Base-by-base conservation (phyloP, 2,113 vertebrate genomes). In the Piaya cayana region DNA sequence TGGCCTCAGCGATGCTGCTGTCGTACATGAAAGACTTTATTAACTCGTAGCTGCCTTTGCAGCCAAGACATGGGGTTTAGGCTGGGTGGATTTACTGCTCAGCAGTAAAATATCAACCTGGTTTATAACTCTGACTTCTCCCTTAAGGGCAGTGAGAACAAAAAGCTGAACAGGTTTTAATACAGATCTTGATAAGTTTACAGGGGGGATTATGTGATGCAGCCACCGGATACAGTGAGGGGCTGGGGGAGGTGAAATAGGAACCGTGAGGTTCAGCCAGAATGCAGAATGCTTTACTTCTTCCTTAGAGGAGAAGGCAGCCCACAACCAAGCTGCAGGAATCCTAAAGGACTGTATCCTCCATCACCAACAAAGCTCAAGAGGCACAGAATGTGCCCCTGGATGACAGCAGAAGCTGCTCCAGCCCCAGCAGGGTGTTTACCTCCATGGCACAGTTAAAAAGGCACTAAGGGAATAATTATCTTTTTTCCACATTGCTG, bases 361-460 rank as follows among this genome's bases (percentile, higher is more conserved):
- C 50, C 43, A 7, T 1, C 0, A 6, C 45, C 13, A 9, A 2
- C 17, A 5, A 7, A 15, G 65, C 75, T 34, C 1, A 0, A 19
- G 76, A n/a, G 55, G 26, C 64, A 10, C 2, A 3, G 76, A 43
- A 34, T 6, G 6, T 1, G 4, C 6, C 70, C 65, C 52, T 6
- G 47, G 27, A 5, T 29, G 18, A 14, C 0, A 26, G 8, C 84
- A 52, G 64, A n/a, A 42, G 22, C 65, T 18, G 65, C 75, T 42
- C 16, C 0, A 0, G 52, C 5, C 74, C 88, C 78, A 22, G 3
- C 3, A 4, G 34, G 13, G 29, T 13, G 53, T 6, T 77, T 15
- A 39, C 64, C 79, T 71, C 26, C 71, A 15, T 65, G 27, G 37
- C 75, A 47, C 30, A 3, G 49, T 22, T 10, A 13, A 13, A 29